Conservation (phyloP, 2,888 invertebrate genomes). For the Agrilus cyanescens region DNA sequence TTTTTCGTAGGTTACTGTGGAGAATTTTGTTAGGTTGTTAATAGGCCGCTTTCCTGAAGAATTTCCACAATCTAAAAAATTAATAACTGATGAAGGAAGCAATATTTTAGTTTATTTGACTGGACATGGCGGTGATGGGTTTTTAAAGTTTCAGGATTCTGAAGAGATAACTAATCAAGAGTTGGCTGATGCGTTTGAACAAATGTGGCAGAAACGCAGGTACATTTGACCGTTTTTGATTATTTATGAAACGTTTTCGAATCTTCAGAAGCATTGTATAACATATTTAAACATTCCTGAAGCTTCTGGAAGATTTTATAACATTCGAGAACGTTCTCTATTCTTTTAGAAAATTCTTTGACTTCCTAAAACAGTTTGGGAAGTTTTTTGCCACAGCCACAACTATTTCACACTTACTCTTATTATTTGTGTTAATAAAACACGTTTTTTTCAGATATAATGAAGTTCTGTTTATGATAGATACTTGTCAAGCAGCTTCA, state of each 20-base stretch:
- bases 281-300: too few relatives aligned
- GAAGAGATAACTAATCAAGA: constrained; percentile 98
- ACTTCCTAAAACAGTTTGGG: too few relatives aligned
- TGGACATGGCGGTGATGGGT: constrained; percentile 97
- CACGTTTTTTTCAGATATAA: constrained; percentile 61
- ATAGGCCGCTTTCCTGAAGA: constrained; percentile 88
- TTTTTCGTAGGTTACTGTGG: constrained; percentile 74
- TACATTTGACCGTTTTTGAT: constrained; percentile 35
- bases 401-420: neutral
- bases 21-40: constrained; percentile 92
- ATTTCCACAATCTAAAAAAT: constrained; percentile 88
- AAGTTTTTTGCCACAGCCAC: constrained; percentile 1
- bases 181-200: constrained; percentile 95
- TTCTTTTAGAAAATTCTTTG: too few relatives aligned
- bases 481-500: constrained; percentile 98
- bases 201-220: constrained; percentile 99
- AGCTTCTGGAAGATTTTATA: too few relatives aligned
- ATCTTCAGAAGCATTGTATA: too few relatives aligned
- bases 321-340: too few relatives aligned
- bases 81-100: constrained; percentile 92
- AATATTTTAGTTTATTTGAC: constrained; percentile 95
- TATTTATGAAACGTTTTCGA: too few relatives aligned
- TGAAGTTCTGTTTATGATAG: constrained; percentile 96
- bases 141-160: constrained; percentile 97
- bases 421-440: constrained; percentile 1